Conservation (phyloP, 2,113 vertebrate genomes). For the Hippocampus guttulatus region DNA sequence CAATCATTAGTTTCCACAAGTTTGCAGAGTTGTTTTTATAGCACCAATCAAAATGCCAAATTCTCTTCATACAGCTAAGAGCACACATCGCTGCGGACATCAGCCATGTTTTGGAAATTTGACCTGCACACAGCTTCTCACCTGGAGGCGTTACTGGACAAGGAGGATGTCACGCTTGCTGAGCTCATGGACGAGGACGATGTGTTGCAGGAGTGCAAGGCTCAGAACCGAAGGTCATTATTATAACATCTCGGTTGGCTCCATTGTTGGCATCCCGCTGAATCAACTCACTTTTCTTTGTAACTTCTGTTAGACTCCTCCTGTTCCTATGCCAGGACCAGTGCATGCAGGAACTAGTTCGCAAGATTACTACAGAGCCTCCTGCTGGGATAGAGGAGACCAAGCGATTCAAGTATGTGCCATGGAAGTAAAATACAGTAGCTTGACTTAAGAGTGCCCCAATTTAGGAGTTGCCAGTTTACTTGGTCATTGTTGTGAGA, state of each 20-base stretch:
- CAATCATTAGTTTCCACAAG: background rate
- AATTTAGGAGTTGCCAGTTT: background rate
- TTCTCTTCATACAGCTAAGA: conserved; percentile 54
- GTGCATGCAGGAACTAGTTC: conserved; percentile 91
- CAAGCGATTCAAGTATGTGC: conserved; percentile 93
- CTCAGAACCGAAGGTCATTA: conserved; percentile 84
- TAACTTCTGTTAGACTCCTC: conserved; percentile 73
- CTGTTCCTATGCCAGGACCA: conserved; percentile 86
- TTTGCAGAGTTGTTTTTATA: background rate
- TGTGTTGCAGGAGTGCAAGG: conserved; percentile 94
- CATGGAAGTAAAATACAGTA: conserved; percentile 9
- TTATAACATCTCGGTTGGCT: background rate
- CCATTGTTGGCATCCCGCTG: background rate
- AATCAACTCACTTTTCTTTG: conserved; percentile 10
- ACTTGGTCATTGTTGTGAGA: background rate
- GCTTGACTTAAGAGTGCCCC: background rate
- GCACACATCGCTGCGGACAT: conserved; percentile 40
- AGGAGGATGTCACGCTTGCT: conserved; percentile 84
- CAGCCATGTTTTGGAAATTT: conserved; percentile 98
- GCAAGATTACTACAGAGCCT: conserved; percentile 87
- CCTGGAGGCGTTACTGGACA: conserved; percentile 91
- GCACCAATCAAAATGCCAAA: background rate
- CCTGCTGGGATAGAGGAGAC: conserved; percentile 89
- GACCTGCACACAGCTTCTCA: conserved; percentile 91
- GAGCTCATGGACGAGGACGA: conserved; percentile 96